Conservation (phyloP, 2,888 invertebrate genomes). For the Altica lythri region DNA sequence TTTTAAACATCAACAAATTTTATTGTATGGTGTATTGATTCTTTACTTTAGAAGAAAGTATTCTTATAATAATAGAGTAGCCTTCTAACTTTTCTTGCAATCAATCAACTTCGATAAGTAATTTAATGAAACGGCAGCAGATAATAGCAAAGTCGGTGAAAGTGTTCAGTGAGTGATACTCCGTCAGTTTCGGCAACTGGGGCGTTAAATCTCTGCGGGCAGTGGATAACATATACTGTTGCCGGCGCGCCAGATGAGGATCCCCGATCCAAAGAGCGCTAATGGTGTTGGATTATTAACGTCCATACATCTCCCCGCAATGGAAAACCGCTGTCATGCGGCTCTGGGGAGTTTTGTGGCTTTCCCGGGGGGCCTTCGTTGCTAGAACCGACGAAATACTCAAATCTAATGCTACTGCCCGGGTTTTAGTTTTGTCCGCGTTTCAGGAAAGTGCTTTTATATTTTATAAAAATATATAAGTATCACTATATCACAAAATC, state of each 20-base stretch:
- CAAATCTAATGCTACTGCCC: slow-evolving; percentile 11
- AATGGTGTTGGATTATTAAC: slow-evolving; percentile 59
- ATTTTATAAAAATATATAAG: no score
- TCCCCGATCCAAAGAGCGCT: slow-evolving; percentile 48
- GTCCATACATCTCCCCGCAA: slow-evolving; percentile 53
- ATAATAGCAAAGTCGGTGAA: slow-evolving; percentile 40
- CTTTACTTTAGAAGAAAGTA: no score
- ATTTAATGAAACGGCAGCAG: slow-evolving; percentile 39
- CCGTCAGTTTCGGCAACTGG: slow-evolving; percentile 43
- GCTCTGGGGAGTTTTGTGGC: slow-evolving; percentile 42
- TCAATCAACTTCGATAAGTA: slow-evolving; percentile 20
- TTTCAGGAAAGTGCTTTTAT: no score
- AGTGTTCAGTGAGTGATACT: slow-evolving; percentile 43
- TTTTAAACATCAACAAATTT: no score
- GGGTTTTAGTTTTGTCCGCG: slow-evolving; percentile 1
- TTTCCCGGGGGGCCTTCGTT: slow-evolving; percentile 34
- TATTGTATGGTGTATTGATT: no score
- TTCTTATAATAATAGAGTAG: no score
- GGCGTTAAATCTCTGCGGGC: slow-evolving; percentile 51
- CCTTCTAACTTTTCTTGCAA: slow-evolving; percentile 1
- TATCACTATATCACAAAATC: no score
- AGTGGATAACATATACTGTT: slow-evolving; percentile 40
- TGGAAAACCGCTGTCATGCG: slow-evolving; percentile 57
- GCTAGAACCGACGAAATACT: slow-evolving; percentile 13
- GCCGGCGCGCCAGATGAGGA: slow-evolving; percentile 43